phyloP scores from a whole-genome alignment of 2,888 invertebrate species.

The Eristalis tenax region DNA sequence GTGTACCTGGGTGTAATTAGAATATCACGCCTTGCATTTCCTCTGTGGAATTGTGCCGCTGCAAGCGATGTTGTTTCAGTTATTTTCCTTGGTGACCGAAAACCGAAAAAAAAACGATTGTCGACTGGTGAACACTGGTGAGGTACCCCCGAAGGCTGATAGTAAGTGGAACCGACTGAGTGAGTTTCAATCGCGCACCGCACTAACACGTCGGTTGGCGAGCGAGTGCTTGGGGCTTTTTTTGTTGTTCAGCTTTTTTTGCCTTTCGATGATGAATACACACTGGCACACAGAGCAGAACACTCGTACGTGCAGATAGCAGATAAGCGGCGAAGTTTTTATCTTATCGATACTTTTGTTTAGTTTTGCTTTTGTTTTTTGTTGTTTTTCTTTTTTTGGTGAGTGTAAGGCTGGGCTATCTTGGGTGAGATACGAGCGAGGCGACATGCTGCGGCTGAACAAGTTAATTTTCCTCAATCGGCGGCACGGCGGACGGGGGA shows the following conservation, averaged over 20 bases:
- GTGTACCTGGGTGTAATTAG: conserved; percentile 52
- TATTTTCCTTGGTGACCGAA: conserved; percentile 8
- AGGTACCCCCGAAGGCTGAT: background rate
- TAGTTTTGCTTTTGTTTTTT: background rate
- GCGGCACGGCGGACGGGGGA: background rate
- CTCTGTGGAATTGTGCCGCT: conserved; percentile 43
- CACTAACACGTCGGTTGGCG: background rate
- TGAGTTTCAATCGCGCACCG: conserved; percentile 15
- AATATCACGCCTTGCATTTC: conserved; percentile 73
- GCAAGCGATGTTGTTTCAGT: conserved; percentile 6
- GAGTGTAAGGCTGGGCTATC: background rate
- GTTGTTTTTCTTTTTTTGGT: background rate
- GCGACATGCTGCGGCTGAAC: background rate
- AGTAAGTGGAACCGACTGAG: conserved; percentile 14
- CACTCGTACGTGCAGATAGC: conserved; percentile 18
- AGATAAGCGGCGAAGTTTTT: conserved; percentile 8
- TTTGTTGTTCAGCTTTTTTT: background rate
- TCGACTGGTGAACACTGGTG: background rate
- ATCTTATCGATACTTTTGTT: conserved; percentile 53
- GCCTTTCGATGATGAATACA: background rate
- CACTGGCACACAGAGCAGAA: background rate
- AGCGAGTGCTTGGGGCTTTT: conserved; percentile 8
- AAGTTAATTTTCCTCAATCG: conserved; percentile 7
- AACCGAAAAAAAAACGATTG: background rate
- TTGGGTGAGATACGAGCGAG: background rate